Base-by-base conservation (phyloP, 2,888 invertebrate species). In the Cantharis flavilabris region DNA sequence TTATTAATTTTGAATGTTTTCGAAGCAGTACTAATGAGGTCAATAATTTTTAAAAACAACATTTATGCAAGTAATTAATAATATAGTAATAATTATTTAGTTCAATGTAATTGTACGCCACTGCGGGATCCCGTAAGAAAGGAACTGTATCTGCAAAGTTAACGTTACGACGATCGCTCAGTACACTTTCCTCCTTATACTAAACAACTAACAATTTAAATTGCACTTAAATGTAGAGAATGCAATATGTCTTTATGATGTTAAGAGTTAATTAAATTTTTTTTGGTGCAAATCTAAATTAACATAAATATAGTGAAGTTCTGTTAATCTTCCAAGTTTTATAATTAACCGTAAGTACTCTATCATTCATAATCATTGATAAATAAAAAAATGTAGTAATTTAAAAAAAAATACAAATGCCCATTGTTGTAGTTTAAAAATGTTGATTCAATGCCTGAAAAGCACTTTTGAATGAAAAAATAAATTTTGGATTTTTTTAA, bases 121-220 rank as follows among this genome's bases (percentile, higher is more conserved):
- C 83, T 83, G 83, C 78, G 76, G 81, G 81, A 83, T 85, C 85
- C 85, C 85, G 85, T 85, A 85, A 75, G 78, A 76, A 78, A 84
- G 83, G 79, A 85, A 85, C 85, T 84, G 85, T 85, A 84, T 83
- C 84, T 84, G 81, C 79, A 75, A 81, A 73, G 82, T 83, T 84
- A 84, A 85, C 84, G 84, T 83, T 85, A 84, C 80, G 76, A 69
- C 69, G 71, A 72, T 75, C 73, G 72, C 75, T 78, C 75, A 30
- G 28, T 69, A 28, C 33, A 78, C 75, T 75, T 78, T 71, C 69
- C 70, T 71, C 62, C 11, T 62, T 77, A 71, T 75, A 74, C 75
- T 69, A 77, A 30, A 71, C 72, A 71, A 26, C 20, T 18, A 49
- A 49, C 49, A 49, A 49, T 49, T 49, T 49, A 49, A 49, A 49